phyloP scores from a whole-genome alignment of 2,797 vertebrate genomes.

The Gymnothorax javanicus region DNA sequence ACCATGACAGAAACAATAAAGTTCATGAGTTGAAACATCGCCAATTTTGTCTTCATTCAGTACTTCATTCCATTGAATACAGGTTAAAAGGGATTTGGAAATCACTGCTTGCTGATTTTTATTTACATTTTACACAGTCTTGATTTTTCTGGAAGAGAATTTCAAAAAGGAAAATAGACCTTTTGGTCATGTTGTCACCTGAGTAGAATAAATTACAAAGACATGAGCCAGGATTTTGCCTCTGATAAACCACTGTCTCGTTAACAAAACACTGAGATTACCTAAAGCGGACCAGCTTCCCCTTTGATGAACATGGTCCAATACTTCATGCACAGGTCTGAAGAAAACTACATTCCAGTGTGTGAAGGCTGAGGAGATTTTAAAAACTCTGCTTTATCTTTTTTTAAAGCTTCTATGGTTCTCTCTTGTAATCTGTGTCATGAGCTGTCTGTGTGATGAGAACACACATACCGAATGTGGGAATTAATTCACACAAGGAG shows the following conservation, averaged over 20 bases:
- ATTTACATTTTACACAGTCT: too few species aligned
- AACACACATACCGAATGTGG: background rate
- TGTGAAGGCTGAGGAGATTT: background rate
- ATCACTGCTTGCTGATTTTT: too few species aligned
- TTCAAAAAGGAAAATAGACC: too few species aligned
- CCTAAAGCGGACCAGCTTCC: background rate
- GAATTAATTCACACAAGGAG: background rate
- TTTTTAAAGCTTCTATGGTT: background rate
- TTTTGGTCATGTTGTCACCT: background rate
- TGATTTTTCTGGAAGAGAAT: too few species aligned
- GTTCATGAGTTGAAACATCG: too few species aligned
- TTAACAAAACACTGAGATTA: background rate
- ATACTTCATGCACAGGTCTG: background rate
- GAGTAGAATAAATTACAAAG: background rate
- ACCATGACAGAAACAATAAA: too few species aligned
- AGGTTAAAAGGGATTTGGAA: too few species aligned
- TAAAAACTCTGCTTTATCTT: background rate
- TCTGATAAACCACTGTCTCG: background rate
- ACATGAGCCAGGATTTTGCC: background rate
- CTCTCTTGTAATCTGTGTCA: background rate
- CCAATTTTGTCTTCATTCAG: too few species aligned
- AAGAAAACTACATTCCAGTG: background rate
- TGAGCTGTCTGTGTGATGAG: background rate
- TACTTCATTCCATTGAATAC: too few species aligned
- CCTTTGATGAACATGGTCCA: too few species aligned